A percentile compares a stretch with the other conserved stretches of the same genome.
These are phyloP conservation scores for Dascyllus trimaculatus DNA, from an alignment of 2,113 vertebrate genomes.

Conservation along the genomic window DNA sequence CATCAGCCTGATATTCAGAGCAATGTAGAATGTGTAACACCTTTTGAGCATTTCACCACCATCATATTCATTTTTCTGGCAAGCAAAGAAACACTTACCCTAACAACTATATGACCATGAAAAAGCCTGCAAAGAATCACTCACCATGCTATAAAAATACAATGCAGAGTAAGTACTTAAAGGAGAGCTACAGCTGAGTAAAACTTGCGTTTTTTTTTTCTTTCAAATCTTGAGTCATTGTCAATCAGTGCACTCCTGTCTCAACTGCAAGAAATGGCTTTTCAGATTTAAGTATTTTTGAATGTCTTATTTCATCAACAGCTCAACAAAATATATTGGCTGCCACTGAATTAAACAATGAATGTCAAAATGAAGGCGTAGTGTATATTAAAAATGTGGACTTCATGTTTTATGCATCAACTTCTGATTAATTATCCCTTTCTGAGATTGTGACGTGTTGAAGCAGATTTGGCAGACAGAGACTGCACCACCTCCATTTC, in stretches of 20 bases:
- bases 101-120: neutral
- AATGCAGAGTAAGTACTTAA: neutral
- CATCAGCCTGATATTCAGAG: neutral
- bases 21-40: slow-evolving; percentile 1
- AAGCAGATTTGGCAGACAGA: slow-evolving; percentile 61
- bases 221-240: slow-evolving; percentile 16
- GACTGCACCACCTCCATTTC: slow-evolving; percentile 25
- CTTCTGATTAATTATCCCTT: slow-evolving; percentile 78
- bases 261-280: slow-evolving; percentile 33
- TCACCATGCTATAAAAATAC: neutral
- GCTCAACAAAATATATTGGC: slow-evolving; percentile 55
- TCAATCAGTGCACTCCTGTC: slow-evolving; percentile 35
- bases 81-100: neutral
- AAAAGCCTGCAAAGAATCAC: slow-evolving; percentile 9
- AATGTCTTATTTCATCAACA: slow-evolving; percentile 71
- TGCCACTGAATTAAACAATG: slow-evolving; percentile 63
- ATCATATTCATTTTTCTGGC: neutral
- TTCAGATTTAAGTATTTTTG: slow-evolving; percentile 52
- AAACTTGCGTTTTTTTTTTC: slow-evolving; percentile 5
- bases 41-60: neutral
- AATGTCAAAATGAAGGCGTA: slow-evolving; percentile 55
- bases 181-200: neutral
- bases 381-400: slow-evolving; percentile 60
- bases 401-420: slow-evolving; percentile 77
- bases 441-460: slow-evolving; percentile 62